These are phyloP conservation scores for Pteropus alecto DNA, from an alignment of 2,113 vertebrate genomes.

Conservation along the genomic window DNA sequence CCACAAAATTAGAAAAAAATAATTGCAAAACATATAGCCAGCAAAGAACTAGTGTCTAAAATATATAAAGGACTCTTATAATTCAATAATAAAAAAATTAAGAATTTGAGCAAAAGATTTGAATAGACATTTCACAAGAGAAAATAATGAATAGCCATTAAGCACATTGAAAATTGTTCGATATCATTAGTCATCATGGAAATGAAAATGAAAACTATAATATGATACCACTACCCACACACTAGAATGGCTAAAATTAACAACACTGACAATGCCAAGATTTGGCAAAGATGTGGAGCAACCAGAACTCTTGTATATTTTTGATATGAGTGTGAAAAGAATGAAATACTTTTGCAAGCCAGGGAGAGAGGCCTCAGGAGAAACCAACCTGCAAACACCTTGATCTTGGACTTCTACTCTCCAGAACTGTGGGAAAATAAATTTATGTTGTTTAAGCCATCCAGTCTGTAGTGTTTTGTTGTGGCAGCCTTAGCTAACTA, in stretches of 20 bases:
- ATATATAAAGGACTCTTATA: background rate
- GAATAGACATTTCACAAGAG: background rate
- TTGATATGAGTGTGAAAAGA: background rate
- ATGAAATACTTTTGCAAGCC: background rate
- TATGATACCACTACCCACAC: background rate
- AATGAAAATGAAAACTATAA: background rate
- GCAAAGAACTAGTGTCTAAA: background rate
- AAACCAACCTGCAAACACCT: background rate
- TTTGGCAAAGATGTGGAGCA: background rate
- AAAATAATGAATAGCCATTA: background rate
- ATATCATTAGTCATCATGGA: background rate
- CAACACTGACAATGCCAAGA: background rate
- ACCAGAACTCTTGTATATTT: background rate
- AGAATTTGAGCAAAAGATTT: background rate
- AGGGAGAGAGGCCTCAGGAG: background rate
- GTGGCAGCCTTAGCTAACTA: background rate
- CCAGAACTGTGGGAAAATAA: background rate
- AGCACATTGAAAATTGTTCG: background rate
- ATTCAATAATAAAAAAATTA: background rate
- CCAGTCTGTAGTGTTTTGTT: background rate
- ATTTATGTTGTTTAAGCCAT: background rate
- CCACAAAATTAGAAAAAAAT: background rate
- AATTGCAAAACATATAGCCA: background rate
- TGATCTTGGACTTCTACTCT: background rate
- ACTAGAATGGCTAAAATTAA: background rate